Evolutionary conservation across 1,140 invertebrate genomes (phyloP), one percentile per base, ranked within the genome.

Genomic region (Brachionus rubens): DNA sequence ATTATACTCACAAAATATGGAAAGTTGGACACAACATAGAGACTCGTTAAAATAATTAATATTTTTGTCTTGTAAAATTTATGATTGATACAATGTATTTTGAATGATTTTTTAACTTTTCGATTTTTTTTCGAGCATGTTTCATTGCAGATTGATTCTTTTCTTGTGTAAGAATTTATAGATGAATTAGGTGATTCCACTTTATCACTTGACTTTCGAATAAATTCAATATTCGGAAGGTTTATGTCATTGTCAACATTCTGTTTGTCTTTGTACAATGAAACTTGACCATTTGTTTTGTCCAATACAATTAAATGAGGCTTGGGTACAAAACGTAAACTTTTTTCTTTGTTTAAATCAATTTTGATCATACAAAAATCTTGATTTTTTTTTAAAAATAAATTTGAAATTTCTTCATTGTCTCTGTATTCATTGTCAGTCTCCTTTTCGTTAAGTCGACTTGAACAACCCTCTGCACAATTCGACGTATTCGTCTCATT

Each of bases 51-150:
- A 19, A 65, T 9, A 65, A 65, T 65, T 43, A 65, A 43, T 41
- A 65, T 65, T 65, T 65, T 65, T 10, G 59, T 65, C 14, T 65
- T 65, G 36, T 65, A 65, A 65, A 65, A 65, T 65, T 65, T 65
- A 65, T 65, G 59, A 43, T 65, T 65, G 16, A 65, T 65, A 21
- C 33, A 65, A 21, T 65, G 40, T 41, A 65, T 65, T 19, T 65
- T 65, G 30, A 65, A 65, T 41, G 26, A 41, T 9, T 10, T 43
- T 33, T 33, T 16, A 19, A 26, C 33, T 9, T 26, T n/a, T 33
- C 54, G 28, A 16, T 30, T 30, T 59, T 59, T 33, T 59, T 59
- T 33, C 12, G 12, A 33, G 12, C 59, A 41, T 14, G 24, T 28
- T 4, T 41, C 59, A 21, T 41, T 65, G 16, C 5, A 21, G n/a